phyloP scores from a whole-genome alignment of 1,140 invertebrate species.

The Trissolcus basalis region DNA sequence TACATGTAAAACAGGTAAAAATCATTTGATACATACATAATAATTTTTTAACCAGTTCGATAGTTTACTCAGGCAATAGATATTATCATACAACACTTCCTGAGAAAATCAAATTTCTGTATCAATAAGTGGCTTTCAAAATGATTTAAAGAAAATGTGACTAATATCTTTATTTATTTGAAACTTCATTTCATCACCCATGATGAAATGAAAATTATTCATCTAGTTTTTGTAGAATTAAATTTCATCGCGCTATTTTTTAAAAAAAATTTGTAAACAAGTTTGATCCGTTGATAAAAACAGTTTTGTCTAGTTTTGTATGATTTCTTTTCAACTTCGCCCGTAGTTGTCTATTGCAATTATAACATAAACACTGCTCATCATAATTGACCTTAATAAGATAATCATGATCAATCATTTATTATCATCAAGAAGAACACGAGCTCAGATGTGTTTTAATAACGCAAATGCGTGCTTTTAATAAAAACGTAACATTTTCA shows the following conservation, averaged over 20 bases:
- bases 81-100: slow-evolving; percentile 51
- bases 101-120: slow-evolving; percentile 39
- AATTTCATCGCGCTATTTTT: no score
- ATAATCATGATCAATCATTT: slow-evolving; percentile 59
- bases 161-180: neutral
- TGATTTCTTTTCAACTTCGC: slow-evolving; percentile 26
- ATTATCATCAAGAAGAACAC: slow-evolving; percentile 52
- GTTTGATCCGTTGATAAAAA: neutral
- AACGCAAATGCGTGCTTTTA: slow-evolving; percentile 36
- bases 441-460: slow-evolving; percentile 41
- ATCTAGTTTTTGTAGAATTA: neutral
- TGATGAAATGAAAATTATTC: no score
- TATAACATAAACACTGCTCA: slow-evolving; percentile 52
- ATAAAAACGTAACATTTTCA: neutral
- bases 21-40: slow-evolving; percentile 53
- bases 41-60: slow-evolving; percentile 56
- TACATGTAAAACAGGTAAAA: slow-evolving; percentile 11
- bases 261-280: neutral
- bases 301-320: slow-evolving; percentile 2
- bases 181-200: neutral
- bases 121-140: slow-evolving; percentile 23
- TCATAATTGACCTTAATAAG: slow-evolving; percentile 62
- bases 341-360: slow-evolving; percentile 33
- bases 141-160: neutral
- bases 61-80: slow-evolving; percentile 52